Conservation (phyloP, 1,140 invertebrate species). For the Drosophila pseudoobscura region DNA sequence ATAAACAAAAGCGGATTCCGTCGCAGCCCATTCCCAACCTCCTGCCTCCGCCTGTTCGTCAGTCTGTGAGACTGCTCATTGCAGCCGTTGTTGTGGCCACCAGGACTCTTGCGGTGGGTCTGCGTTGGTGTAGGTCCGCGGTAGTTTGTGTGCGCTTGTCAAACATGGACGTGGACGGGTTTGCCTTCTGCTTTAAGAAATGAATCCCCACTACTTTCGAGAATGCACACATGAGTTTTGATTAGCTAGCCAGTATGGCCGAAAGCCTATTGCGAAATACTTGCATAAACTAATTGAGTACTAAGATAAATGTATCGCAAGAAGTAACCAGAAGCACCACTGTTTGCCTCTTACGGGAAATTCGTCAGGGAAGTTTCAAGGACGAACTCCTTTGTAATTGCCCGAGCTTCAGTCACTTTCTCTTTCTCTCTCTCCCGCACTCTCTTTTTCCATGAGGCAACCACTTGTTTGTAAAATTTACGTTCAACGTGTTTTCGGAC, state of each 20-base stretch:
- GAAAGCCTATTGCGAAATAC: too few species aligned
- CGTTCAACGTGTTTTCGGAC: slow-evolving; percentile 47
- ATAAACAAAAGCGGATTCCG: slow-evolving; percentile 74
- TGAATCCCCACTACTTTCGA: not conserved
- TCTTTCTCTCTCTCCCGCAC: not conserved
- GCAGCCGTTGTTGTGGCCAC: slow-evolving; percentile 20
- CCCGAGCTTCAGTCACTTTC: not conserved
- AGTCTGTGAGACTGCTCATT: slow-evolving; percentile 1
- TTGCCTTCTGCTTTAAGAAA: slow-evolving; percentile 18
- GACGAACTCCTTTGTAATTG: not conserved
- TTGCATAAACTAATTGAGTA: too few species aligned
- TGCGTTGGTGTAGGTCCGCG: slow-evolving; percentile 2
- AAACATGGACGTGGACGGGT: not conserved
- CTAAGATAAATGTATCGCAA: too few species aligned
- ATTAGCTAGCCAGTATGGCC: too few species aligned
- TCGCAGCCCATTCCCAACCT: slow-evolving; percentile 1
- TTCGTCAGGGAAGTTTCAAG: too few species aligned
- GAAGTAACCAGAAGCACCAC: too few species aligned
- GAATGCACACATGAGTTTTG: too few species aligned
- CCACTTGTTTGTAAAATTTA: slow-evolving; percentile 65
- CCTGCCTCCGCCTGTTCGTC: slow-evolving; percentile 1
- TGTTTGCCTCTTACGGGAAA: too few species aligned
- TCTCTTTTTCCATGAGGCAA: slow-evolving; percentile 37
- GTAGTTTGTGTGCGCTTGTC: slow-evolving; percentile 14
- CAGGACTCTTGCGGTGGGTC: slow-evolving; percentile 11